Base-by-base conservation (phyloP, 2,113 vertebrate species). In the Ahaetulla prasina region DNA sequence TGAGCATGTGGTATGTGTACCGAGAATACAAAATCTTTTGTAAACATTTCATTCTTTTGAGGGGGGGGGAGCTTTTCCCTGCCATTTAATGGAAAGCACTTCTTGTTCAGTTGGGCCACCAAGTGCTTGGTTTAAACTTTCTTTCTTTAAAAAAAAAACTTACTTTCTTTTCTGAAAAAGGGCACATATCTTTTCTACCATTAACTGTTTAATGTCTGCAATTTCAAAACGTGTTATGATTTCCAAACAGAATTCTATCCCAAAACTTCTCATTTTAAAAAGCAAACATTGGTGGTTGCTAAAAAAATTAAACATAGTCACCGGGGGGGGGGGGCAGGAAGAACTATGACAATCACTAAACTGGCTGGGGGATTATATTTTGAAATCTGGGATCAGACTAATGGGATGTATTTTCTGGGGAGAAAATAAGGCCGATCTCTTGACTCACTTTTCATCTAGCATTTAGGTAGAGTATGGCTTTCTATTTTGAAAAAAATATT, bases 61-160 rank as follows among this genome's bases (percentile, higher is more conserved):
- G 16, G 2, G 7, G n/a, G 2, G 2, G 0, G 2, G 30, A 4
- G 6, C 16, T 20, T 39, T 20, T 1, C n/a, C 14, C 35, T 80
- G n/a, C 16, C 35, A 35, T 18, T 39, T 39, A 20, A 20, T 39
- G 68, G 35, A 88, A 53, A 22, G 8, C 57, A 74, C 60, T 90
- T 74, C 47, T n/a, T 47, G 23, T 89, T 63, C 57, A 63, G 35
- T 49, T 90, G 4, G 49, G 30, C 55, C 9, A 60, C 3, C 25
- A 27, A 30, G 47, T 20, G 49, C 45, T n/a, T 35, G 16, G 4
- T 18, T 68, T 35, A 3, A 90, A 74, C 30, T n/a, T 68, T n/a
- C n/a, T 87, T 3, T 25, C 8, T 57, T 23, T 57, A 25, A 3
- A 57, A 57, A 57, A 57, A 25, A 57, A 25, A 25, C 23, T 57